Evolutionary conservation across 1,140 invertebrate species (phyloP).

Genomic region (Thalassaphorura encarpata): DNA sequence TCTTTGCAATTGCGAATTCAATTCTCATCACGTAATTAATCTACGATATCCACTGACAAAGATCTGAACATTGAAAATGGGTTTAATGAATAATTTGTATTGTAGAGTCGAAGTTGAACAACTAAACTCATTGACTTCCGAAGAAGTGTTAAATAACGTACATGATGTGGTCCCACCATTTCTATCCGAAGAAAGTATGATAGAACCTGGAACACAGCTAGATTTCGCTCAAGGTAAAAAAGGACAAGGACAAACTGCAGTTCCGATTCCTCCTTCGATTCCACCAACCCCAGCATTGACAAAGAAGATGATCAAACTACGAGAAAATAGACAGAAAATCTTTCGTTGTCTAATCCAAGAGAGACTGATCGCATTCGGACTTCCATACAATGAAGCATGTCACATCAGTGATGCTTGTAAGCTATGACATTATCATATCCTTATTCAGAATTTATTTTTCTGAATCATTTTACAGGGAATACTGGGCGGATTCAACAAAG

Average conservation of each 20-base stretch:
- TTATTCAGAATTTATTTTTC: neutral
- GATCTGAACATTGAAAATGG: no score
- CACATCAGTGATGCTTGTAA: slow-evolving; percentile 2
- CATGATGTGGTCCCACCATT: neutral
- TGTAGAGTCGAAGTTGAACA: no score
- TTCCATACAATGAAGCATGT: neutral
- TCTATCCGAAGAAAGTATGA: neutral
- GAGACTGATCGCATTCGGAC: neutral
- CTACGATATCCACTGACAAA: no score
- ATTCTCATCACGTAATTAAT: no score
- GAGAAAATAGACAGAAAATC: neutral
- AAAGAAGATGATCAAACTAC: neutral
- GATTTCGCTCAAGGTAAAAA: neutral
- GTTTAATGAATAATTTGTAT: no score
- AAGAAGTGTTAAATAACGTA: no score
- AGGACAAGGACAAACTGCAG: neutral
- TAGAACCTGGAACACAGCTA: neutral
- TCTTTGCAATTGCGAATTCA: no score
- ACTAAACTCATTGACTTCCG: no score
- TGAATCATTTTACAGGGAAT: neutral
- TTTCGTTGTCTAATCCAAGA: neutral
- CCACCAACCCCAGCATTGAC: neutral
- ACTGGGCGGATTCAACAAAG: neutral
- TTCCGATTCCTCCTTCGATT: neutral
- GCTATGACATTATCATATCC: neutral